Base-by-base conservation (phyloP, 2,797 vertebrate species). In the Ptychadena robeensis region DNA sequence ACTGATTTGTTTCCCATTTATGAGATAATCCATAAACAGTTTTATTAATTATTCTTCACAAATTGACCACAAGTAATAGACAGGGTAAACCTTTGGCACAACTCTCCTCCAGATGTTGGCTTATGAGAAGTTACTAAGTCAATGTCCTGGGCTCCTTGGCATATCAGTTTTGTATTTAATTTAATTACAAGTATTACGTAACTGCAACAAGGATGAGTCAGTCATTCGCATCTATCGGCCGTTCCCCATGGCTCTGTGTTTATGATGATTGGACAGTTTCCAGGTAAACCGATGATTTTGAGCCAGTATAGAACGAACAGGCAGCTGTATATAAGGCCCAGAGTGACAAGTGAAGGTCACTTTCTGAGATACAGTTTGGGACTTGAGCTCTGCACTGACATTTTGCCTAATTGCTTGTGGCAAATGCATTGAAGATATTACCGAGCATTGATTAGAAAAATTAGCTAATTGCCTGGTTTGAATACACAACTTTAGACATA, bases 371-470 rank as follows among this genome's bases (percentile, higher is more conserved):
- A 70, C 77, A 44, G 44, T 77, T 77, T 63, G 53, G 48, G 28
- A 69, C 44, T 61, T 34, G 72, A 68, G 80, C 73, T 69, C 72
- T 27, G 80, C 81, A 25, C 48, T 70, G 81, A 73, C 70, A 66
- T 82, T 82, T 69, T 70, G 73, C 53, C 81, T 76, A 76, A 82
- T 82, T 77, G 73, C 34, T 82, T 66, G 75, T 66, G 27, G n/a
- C 66, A 82, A 77, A 77, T 76, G 65, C 64, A 76, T 82, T 70
- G 65, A 48, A n/a, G 75, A 63, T 53, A 69, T 76, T 82, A 75
- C 53, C 53, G 14, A 32, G 73, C 70, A 61, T 61, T 68, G 80
- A 76, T 73, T 65, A 65, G 31, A 64, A 66, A 31, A 35, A 48
- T 68, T 34, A 82, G 63, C 31, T 80, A 80, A 80, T 32, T 30